Percentiles rank a stretch among this genome's conserved stretches.
Evolutionary conservation across 2,888 invertebrate genomes (phyloP).

Genomic region (Hipparchia sbordonii): DNA sequence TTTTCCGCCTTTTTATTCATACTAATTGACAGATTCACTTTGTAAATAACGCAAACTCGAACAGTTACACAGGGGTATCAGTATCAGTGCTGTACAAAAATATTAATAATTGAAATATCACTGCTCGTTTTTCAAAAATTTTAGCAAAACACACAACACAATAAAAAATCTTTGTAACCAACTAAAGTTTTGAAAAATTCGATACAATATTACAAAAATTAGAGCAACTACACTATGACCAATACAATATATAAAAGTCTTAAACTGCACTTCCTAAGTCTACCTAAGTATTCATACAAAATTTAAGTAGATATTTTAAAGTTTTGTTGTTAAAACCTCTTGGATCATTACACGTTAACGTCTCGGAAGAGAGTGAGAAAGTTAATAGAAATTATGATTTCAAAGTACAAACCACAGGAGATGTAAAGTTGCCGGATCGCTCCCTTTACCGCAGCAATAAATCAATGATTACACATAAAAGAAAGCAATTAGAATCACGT

Average conservation of each 20-base stretch:
- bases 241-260: too few species aligned
- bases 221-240: too few species aligned
- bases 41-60: not conserved
- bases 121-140: too few species aligned
- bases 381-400: slow-evolving; percentile 43
- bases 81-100: too few species aligned
- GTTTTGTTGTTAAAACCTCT: not conserved
- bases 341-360: slow-evolving; percentile 1
- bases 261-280: too few species aligned
- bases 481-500: slow-evolving; percentile 71
- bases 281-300: too few species aligned
- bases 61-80: not conserved
- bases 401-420: slow-evolving; percentile 52
- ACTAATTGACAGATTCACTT: not conserved
- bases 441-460: slow-evolving; percentile 61
- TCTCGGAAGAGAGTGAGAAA: slow-evolving; percentile 20
- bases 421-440: slow-evolving; percentile 38
- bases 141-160: too few species aligned
- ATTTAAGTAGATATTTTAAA: too few species aligned
- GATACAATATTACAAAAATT: too few species aligned
- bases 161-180: too few species aligned
- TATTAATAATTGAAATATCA: too few species aligned
- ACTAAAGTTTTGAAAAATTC: too few species aligned
- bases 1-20: not conserved
- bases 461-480: slow-evolving; percentile 74